Evolutionary conservation across 1,140 invertebrate species (phyloP), one percentile per base, ranked within the genome.

Genomic region (Aphaenogaster floridana): DNA sequence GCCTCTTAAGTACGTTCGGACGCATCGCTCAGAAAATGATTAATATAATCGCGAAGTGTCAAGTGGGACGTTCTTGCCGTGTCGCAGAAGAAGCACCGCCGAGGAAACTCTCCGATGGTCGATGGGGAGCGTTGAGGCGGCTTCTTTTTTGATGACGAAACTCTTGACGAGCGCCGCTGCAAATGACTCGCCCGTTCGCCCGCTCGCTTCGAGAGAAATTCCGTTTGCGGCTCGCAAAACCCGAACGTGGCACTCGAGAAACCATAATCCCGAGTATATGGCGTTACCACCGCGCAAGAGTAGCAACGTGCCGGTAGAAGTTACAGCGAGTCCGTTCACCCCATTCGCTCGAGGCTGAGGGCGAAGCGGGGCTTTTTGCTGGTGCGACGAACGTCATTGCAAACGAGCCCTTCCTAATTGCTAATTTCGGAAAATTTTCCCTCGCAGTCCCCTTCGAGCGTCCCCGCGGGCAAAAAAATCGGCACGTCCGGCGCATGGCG

Each of bases 341-440:
- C 21, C 21, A 36, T 34, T 72, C 50, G 66, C 21, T 34, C 34
- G 45, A 68, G 21, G 36, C 48, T 3, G 39, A 6, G 9, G 39
- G 63, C 34, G 7, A 54, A 42, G 59, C 9, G 63, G 36, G 21
- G 42, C 15, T 81, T 81, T 81, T 81, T 81, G 66, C 39, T 50
- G 17, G 68, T 7, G 71, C 54, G 66, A 54, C 45, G 28, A 54
- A 76, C 77, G 69, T 64, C 57, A 66, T 63, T 78, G 86, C 57
- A 88, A 89, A 78, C 66, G 79, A 64, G 79, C 64, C 39, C 28
- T 21, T 48, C 64, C 71, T 89, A 89, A 89, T 88, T 88, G 88
- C 72, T 78, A 63, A 81, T 81, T 81, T 81, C 79, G 71, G 50
- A 69, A 83, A 77, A 72, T 52, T 52, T 57, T 57, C 77, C 61